phyloP scores from a whole-genome alignment of 2,797 vertebrate genomes.

The Saxicola maurus region DNA sequence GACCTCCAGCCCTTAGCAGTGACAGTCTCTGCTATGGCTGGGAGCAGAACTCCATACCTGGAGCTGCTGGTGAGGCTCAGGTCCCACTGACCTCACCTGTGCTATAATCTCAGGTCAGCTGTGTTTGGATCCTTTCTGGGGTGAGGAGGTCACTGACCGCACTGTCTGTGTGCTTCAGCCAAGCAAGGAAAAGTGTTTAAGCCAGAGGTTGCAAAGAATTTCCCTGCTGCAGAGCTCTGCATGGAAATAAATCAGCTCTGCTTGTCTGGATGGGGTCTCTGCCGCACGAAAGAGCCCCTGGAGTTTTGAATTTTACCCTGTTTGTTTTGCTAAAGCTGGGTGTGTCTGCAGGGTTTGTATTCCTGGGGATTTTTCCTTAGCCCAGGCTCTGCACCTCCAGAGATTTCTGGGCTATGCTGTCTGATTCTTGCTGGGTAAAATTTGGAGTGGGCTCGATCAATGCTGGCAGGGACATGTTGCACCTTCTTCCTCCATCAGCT shows the following conservation, averaged over 20 bases:
- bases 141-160: not conserved
- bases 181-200: not conserved
- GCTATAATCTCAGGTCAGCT: not conserved
- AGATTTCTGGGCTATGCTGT: not conserved
- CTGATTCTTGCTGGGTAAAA: not conserved
- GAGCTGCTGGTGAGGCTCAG: not conserved
- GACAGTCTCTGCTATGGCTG: not conserved
- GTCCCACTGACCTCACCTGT: not conserved
- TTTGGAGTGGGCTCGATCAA: accelerated
- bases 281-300: not conserved
- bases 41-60: not conserved
- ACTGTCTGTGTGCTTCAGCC: not conserved
- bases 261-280: not conserved
- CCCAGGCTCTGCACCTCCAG: not conserved
- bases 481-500: not conserved
- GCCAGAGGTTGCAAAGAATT: not conserved
- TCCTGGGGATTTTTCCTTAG: not conserved
- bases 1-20: not conserved
- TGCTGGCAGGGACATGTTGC: not conserved
- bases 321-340: not conserved
- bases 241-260: not conserved
- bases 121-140: not conserved
- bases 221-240: not conserved
- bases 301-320: not conserved
- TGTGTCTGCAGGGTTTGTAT: not conserved